Conservation (phyloP, 2,888 invertebrate genomes). For the Drosophila macrospina region DNA sequence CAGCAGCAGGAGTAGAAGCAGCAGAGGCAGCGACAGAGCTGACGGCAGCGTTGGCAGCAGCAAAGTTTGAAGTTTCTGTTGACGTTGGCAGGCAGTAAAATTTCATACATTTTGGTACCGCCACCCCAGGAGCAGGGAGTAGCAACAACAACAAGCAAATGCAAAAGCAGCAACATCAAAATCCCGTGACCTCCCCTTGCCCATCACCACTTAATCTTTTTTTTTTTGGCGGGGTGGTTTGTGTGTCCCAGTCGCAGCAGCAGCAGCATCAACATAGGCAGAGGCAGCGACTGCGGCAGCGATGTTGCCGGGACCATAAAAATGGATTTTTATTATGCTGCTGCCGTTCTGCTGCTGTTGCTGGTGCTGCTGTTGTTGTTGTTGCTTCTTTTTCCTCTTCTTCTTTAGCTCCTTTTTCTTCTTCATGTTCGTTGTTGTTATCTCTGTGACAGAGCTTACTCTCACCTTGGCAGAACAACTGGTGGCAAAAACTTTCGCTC, state of each 20-base stretch:
- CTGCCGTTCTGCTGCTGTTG: slow-evolving; percentile 35
- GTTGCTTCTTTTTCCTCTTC: slow-evolving; percentile 16
- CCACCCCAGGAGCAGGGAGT: slow-evolving; percentile 48
- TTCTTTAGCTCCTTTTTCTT: slow-evolving; percentile 18
- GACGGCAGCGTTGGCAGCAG: slow-evolving; percentile 5
- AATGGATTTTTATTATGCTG: slow-evolving; percentile 78
- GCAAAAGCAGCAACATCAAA: slow-evolving; percentile 34
- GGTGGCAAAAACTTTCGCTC: slow-evolving; percentile 45
- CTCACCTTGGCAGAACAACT: slow-evolving; percentile 61
- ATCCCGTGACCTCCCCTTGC: slow-evolving; percentile 37
- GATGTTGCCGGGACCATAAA: slow-evolving; percentile 72
- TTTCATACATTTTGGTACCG: slow-evolving; percentile 64
- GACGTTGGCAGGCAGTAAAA: slow-evolving; percentile 69
- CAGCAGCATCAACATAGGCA: slow-evolving; percentile 30
- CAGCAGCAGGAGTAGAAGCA: slow-evolving; percentile 28
- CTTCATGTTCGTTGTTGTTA: slow-evolving; percentile 51
- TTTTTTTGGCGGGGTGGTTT: slow-evolving; percentile 58
- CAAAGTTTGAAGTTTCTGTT: slow-evolving; percentile 66
- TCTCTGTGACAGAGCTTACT: slow-evolving; percentile 65
- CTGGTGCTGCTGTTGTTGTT: slow-evolving; percentile 30
- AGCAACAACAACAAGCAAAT: slow-evolving; percentile 24
- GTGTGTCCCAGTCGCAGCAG: slow-evolving; percentile 27
- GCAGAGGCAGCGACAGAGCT: slow-evolving; percentile 15
- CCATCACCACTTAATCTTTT: slow-evolving; percentile 58
- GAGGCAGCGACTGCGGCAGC: slow-evolving; percentile 37